Conservation (phyloP, 1,140 invertebrate genomes). For the Drosophila lacteicornis region DNA sequence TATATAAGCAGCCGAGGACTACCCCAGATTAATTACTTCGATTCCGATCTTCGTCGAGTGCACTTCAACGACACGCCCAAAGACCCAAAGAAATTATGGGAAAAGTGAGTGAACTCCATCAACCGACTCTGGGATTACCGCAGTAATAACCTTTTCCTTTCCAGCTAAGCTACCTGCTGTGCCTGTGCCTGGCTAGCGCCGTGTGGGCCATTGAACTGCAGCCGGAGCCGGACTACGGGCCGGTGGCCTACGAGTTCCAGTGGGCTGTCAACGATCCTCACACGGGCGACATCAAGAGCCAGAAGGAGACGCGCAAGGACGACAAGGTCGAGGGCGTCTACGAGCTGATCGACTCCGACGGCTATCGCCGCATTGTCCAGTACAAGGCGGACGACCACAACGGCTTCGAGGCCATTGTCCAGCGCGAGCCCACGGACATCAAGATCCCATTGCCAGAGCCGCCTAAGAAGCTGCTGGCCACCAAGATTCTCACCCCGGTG, state of each 20-base stretch:
- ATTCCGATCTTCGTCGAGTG: slow-evolving; percentile 63
- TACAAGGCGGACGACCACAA: slow-evolving; percentile 90
- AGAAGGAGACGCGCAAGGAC: slow-evolving; percentile 87
- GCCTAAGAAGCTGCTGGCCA: slow-evolving; percentile 75
- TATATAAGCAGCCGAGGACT: slow-evolving; percentile 75
- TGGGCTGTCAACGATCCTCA: slow-evolving; percentile 87
- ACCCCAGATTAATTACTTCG: slow-evolving; percentile 70
- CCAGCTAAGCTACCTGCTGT: slow-evolving; percentile 60
- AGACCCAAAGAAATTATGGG: slow-evolving; percentile 46
- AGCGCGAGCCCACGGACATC: slow-evolving; percentile 86
- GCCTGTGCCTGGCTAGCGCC: slow-evolving; percentile 47
- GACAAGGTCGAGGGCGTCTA: slow-evolving; percentile 87
- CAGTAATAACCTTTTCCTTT: not conserved
- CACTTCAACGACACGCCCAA: slow-evolving; percentile 54
- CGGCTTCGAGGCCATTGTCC: slow-evolving; percentile 89
- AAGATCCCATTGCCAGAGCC: slow-evolving; percentile 84
- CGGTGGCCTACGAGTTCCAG: slow-evolving; percentile 86
- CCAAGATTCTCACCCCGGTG: slow-evolving; percentile 64
- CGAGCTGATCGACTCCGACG: slow-evolving; percentile 88
- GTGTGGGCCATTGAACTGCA: slow-evolving; percentile 57
- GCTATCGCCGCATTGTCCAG: slow-evolving; percentile 89
- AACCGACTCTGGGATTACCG: not conserved
- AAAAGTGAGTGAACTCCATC: slow-evolving; percentile 59
- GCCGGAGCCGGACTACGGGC: slow-evolving; percentile 67
- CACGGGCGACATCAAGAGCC: slow-evolving; percentile 87